Evolutionary conservation across 2,113 vertebrate genomes (phyloP).

Genomic region (Oreochromis spilurus): DNA sequence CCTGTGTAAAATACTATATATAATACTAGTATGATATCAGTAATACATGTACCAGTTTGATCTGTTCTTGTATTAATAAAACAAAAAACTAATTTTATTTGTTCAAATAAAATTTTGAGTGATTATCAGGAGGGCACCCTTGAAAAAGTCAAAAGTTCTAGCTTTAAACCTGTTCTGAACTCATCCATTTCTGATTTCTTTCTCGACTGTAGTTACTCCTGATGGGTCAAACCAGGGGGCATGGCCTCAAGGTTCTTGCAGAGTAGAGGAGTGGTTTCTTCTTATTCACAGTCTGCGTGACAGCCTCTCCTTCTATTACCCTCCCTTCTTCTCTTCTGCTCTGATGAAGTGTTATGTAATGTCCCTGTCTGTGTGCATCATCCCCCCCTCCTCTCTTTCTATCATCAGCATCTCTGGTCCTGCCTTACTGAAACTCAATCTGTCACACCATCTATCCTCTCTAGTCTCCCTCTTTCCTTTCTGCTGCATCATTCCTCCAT

Average conservation of each 20-base stretch:
- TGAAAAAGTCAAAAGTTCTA: no score
- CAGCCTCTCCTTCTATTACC: neutral
- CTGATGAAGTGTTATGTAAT: constrained; percentile 38
- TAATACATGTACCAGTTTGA: neutral
- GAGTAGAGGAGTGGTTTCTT: neutral
- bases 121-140: neutral
- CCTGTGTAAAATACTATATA: no score
- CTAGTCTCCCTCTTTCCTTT: neutral
- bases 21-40: neutral
- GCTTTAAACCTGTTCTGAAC: neutral
- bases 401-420: constrained; percentile 9
- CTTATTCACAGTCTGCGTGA: constrained; percentile 1
- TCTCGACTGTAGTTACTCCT: neutral
- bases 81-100: neutral
- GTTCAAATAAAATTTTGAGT: neutral
- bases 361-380: constrained; percentile 5
- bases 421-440: neutral
- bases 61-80: neutral
- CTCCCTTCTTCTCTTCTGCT: neutral
- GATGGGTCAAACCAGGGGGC: neutral
- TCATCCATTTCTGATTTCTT: neutral
- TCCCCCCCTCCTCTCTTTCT: neutral
- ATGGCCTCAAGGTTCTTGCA: neutral
- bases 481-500: neutral
- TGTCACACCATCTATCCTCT: neutral